Evolutionary conservation across 2,113 vertebrate genomes (phyloP).

Genomic region (Drymodes brunneopygia): DNA sequence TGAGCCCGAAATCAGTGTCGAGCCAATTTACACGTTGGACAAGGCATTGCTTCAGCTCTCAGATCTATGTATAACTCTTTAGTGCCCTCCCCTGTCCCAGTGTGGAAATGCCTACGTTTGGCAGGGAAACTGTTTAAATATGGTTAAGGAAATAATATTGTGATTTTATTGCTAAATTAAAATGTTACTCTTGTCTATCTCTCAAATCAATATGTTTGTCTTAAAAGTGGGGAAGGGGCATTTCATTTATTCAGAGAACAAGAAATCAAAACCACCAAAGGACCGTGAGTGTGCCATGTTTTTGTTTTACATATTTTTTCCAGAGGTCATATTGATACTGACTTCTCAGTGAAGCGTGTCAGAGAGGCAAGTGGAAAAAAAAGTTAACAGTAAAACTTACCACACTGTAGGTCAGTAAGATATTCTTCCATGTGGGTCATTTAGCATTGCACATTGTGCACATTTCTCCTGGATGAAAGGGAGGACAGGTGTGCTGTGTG

Average conservation of each 20-base stretch:
- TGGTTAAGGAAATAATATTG: background rate
- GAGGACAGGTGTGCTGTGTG: background rate
- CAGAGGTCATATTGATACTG: background rate
- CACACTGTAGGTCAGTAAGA: background rate
- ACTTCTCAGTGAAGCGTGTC: background rate
- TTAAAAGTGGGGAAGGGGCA: background rate
- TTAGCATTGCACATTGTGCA: background rate
- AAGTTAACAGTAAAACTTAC: background rate
- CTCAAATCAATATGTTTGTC: background rate
- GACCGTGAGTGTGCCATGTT: fast-evolving
- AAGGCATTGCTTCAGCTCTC: background rate
- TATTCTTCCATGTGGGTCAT: background rate
- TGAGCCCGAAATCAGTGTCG: background rate
- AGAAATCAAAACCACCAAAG: background rate
- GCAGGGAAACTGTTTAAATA: background rate
- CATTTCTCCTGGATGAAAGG: background rate
- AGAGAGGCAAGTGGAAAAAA: background rate
- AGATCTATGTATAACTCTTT: conserved; percentile 51
- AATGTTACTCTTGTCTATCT: background rate
- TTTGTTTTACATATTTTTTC: background rate
- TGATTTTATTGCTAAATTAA: background rate
- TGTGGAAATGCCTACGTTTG: background rate
- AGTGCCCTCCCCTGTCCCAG: conserved; percentile 65
- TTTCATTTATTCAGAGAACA: background rate
- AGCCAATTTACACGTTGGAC: background rate